A percentile compares a stretch with the other conserved stretches of the same genome.
phyloP scores from a whole-genome alignment of 2,888 invertebrate species.

The Ypsolopha sequella region DNA sequence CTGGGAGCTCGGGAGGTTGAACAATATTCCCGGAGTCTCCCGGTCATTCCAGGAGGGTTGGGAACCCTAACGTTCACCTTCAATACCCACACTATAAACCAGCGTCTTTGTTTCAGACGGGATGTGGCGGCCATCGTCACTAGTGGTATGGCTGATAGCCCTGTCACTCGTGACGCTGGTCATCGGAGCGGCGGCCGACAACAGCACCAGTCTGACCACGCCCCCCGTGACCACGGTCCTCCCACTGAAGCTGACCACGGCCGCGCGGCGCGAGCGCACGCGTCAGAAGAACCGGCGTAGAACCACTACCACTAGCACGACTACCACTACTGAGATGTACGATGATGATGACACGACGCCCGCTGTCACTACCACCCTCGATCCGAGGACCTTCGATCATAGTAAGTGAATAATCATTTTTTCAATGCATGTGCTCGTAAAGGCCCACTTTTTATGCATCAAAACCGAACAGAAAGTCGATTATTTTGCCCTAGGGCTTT shows the following conservation, averaged over 20 bases:
- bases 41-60: too few species aligned
- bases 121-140: conserved; percentile 55
- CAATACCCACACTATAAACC: too few species aligned
- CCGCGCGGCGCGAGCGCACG: conserved; percentile 18
- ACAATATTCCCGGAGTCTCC: too few species aligned
- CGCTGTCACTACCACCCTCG: conserved; percentile 40
- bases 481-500: too few species aligned
- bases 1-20: too few species aligned
- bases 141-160: conserved; percentile 49
- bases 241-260: neutral
- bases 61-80: too few species aligned
- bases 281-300: conserved; percentile 36
- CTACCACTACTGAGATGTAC: conserved; percentile 25
- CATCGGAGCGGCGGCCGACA: conserved; percentile 28
- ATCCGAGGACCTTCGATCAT: conserved; percentile 50
- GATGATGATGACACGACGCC: conserved; percentile 44
- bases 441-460: too few species aligned
- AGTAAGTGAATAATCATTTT: too few species aligned
- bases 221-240: conserved; percentile 12
- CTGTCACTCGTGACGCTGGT: conserved; percentile 62
- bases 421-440: too few species aligned
- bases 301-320: conserved; percentile 42
- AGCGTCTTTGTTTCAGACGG: conserved; percentile 28
- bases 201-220: conserved; percentile 20
- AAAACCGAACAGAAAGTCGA: too few species aligned